A percentile compares a stretch with the other conserved stretches of the same genome.
Conservation (phyloP, 2,113 vertebrate species). For the Boleophthalmus pectinirostris region DNA sequence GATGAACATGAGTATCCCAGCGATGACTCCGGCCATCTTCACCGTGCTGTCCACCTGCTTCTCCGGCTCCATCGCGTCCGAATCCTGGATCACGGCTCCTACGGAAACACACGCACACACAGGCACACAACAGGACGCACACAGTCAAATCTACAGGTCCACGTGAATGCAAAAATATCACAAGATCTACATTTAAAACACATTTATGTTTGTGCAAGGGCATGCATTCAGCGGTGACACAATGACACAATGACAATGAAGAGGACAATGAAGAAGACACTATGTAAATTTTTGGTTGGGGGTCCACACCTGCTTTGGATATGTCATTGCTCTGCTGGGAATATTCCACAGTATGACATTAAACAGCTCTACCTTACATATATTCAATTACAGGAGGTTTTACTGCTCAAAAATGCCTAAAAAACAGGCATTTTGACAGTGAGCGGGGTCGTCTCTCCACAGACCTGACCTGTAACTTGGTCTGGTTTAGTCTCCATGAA, state of each 20-base stretch:
- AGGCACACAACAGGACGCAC: conserved; percentile 32
- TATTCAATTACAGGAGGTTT: too few relatives aligned
- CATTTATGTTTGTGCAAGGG: neutral
- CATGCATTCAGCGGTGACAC: neutral
- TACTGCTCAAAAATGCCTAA: too few relatives aligned
- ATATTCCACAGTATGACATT: too few relatives aligned
- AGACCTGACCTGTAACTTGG: too few relatives aligned
- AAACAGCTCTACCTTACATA: too few relatives aligned
- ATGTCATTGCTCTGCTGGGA: too few relatives aligned
- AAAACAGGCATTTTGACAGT: too few relatives aligned
- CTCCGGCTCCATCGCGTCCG: conserved; percentile 93
- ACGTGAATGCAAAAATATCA: neutral
- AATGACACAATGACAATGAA: neutral
- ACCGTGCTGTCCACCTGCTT: conserved; percentile 94
- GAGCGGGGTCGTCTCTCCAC: too few relatives aligned
- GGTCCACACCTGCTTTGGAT: too few relatives aligned
- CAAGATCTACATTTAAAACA: neutral
- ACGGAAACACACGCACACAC: conserved; percentile 28
- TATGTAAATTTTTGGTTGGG: too few relatives aligned
- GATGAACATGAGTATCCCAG: conserved; percentile 95
- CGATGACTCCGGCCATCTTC: conserved; percentile 95
- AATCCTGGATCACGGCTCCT: conserved; percentile 96
- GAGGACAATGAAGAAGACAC: too few relatives aligned
- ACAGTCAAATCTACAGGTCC: conserved; percentile 34
- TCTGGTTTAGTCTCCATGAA: too few relatives aligned